A percentile compares a stretch with the other conserved stretches of the same genome.
Conservation (phyloP, 2,797 vertebrate species). For the Brotula barbata region DNA sequence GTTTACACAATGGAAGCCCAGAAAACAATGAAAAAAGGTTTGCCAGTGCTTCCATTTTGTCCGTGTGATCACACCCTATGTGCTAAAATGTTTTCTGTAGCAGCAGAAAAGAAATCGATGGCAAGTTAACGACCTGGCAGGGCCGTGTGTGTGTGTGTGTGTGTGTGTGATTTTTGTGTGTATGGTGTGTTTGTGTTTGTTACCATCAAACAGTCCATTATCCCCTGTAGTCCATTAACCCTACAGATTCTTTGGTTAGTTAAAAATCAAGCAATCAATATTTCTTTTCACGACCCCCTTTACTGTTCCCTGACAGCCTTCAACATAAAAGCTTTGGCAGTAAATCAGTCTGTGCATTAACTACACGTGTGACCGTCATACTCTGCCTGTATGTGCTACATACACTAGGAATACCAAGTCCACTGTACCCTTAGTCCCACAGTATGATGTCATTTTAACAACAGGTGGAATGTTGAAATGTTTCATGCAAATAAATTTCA, state of each 20-base stretch:
- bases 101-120: conserved; percentile 37
- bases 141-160: conserved; percentile 32
- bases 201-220: conserved; percentile 57
- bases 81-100: conserved; percentile 21
- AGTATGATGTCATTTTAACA: conserved; percentile 22
- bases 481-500: neutral
- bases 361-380: conserved; percentile 32
- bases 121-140: conserved; percentile 28
- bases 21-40: conserved; percentile 10
- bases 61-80: conserved; percentile 16
- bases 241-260: conserved; percentile 57
- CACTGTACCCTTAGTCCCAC: too few species aligned
- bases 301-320: conserved; percentile 59
- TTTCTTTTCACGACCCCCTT: conserved; percentile 9
- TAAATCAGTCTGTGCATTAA: conserved; percentile 48
- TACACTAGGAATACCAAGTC: too few species aligned
- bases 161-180: conserved; percentile 25
- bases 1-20: too few species aligned
- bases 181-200: conserved; percentile 13
- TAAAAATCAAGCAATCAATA: conserved; percentile 64
- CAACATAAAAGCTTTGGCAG: conserved; percentile 68
- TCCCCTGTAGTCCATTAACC: conserved; percentile 65
- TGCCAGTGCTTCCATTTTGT: neutral
- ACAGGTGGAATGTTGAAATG: conserved; percentile 6
- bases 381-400: conserved; percentile 1